Conservation (phyloP, 2,113 vertebrate genomes). For the Oxygymnocypris stewartii region DNA sequence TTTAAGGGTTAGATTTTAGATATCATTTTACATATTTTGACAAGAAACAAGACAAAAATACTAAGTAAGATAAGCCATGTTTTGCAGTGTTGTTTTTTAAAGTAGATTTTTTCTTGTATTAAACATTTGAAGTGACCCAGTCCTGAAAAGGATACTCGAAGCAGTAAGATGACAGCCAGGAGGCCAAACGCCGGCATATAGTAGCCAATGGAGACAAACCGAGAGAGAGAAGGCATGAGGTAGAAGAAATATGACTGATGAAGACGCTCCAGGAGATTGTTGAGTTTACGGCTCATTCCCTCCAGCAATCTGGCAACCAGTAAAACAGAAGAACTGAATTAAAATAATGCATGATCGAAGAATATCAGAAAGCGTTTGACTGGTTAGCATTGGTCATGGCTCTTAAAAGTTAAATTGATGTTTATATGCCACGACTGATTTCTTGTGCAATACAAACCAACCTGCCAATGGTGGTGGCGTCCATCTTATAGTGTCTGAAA, state of each 20-base stretch:
- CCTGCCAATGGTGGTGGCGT: conserved; percentile 82
- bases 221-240: conserved; percentile 85
- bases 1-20: too few relatives aligned
- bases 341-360: not conserved
- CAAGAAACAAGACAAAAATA: too few relatives aligned
- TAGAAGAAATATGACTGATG: conserved; percentile 97
- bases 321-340: not conserved
- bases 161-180: conserved; percentile 81
- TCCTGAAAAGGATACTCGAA: conserved; percentile 89
- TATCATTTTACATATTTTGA: too few relatives aligned
- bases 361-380: not conserved
- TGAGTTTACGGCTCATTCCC: conserved; percentile 91
- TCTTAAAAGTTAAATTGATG: not conserved
- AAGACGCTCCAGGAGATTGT: conserved; percentile 90
- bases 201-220: conserved; percentile 89
- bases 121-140: not conserved
- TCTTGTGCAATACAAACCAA: conserved; percentile 50
- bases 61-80: too few relatives aligned
- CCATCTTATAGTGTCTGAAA: conserved; percentile 89
- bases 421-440: not conserved
- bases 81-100: too few relatives aligned
- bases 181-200: conserved; percentile 90
- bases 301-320: conserved; percentile 80
- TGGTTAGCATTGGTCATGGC: not conserved
- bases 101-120: too few relatives aligned